Percentiles rank a stretch among this genome's conserved stretches.
phyloP scores from a whole-genome alignment of 2,888 invertebrate species.

The Sarcophaga subvicina region DNA sequence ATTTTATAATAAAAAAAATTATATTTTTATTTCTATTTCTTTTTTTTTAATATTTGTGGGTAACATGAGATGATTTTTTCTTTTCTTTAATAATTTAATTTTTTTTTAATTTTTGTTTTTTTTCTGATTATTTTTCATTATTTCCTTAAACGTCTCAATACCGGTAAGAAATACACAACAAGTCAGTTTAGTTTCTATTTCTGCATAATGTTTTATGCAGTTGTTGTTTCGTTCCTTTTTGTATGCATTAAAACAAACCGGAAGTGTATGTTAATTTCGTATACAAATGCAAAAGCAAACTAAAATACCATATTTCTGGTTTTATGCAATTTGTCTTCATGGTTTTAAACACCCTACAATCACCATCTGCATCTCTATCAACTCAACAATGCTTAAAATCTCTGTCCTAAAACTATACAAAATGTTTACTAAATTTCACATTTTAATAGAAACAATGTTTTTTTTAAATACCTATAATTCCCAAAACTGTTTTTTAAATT shows the following conservation, averaged over 20 bases:
- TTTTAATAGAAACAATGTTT: no score
- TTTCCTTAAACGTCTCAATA: not conserved
- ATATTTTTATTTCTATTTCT: not conserved
- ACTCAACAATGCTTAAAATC: no score
- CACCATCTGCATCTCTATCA: not conserved
- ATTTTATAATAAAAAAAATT: not conserved
- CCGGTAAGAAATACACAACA: not conserved
- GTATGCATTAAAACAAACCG: slow-evolving; percentile 44
- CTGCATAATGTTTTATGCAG: not conserved
- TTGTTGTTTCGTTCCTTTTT: slow-evolving; percentile 8
- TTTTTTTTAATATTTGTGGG: not conserved
- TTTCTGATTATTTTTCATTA: not conserved
- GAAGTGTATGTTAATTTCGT: slow-evolving; percentile 56
- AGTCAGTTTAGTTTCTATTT: not conserved
- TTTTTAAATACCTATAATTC: no score
- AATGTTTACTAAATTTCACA: no score
- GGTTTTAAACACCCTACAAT: not conserved
- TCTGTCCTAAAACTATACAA: no score
- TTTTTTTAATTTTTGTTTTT: no score
- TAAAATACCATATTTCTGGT: slow-evolving; percentile 24
- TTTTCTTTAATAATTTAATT: not conserved
- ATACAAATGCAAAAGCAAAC: not conserved
- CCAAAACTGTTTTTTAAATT: no score
- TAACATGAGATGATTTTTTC: not conserved
- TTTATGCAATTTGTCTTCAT: slow-evolving; percentile 24